A percentile compares a stretch with the other conserved stretches of the same genome.
Conservation (phyloP, 1,140 invertebrate genomes). For the Triops cancriformis region DNA sequence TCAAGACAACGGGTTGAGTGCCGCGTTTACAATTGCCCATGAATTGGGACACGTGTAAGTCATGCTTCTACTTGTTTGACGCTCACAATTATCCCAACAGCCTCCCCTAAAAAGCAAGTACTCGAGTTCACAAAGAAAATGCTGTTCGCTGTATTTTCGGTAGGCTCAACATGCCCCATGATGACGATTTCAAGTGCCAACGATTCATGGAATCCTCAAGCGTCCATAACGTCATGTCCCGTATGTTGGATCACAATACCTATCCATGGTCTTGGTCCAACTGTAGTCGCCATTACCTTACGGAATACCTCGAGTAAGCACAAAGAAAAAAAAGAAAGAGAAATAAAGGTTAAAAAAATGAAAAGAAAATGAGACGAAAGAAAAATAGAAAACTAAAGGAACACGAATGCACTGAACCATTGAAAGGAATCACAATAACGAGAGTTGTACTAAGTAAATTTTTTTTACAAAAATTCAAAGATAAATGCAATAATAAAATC, state of each 20-base stretch:
- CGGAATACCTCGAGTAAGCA: constrained; percentile 84
- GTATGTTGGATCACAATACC: constrained; percentile 68
- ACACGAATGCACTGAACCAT: too few relatives aligned
- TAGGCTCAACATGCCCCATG: constrained; percentile 82
- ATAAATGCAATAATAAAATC: too few relatives aligned
- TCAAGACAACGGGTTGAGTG: constrained; percentile 79
- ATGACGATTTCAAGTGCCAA: constrained; percentile 60
- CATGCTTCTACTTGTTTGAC: neutral
- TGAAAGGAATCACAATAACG: too few relatives aligned
- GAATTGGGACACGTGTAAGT: constrained; percentile 85
- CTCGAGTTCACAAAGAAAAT: neutral
- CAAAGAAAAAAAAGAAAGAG: constrained; percentile 32
- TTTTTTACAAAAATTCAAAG: too few relatives aligned
- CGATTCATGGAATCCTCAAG: constrained; percentile 43
- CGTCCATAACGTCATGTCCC: constrained; percentile 67
- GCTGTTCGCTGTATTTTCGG: constrained; percentile 32
- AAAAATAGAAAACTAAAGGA: too few relatives aligned
- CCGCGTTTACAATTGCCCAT: constrained; percentile 86
- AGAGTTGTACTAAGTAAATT: too few relatives aligned
- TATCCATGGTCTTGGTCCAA: constrained; percentile 85
- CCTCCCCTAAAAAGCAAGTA: neutral
- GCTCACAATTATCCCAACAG: neutral
- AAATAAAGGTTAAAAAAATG: too few relatives aligned
- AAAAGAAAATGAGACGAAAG: too few relatives aligned
- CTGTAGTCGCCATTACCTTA: constrained; percentile 72